phyloP scores from a whole-genome alignment of 1,140 invertebrate species.

The Neodiprion lecontei region DNA sequence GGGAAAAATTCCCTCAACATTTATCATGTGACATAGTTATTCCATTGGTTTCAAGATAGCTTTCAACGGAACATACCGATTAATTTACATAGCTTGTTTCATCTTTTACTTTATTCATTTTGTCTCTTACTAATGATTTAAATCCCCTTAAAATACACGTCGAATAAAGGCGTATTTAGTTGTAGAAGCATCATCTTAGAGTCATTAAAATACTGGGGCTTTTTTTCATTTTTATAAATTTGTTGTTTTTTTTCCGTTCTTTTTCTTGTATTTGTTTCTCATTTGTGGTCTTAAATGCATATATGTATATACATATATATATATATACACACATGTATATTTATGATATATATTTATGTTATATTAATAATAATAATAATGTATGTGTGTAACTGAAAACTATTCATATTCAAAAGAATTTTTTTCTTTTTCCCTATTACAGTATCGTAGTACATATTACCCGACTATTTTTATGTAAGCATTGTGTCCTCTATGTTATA shows the following conservation, averaged over 20 bases:
- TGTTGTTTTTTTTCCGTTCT: conserved; percentile 25
- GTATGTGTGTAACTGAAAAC: no score
- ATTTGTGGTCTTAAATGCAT: conserved; percentile 12
- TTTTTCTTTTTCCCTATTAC: no score
- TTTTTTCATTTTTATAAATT: conserved; percentile 20
- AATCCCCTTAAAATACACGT: conserved; percentile 14
- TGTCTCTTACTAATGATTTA: background rate
- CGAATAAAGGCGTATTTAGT: conserved; percentile 13
- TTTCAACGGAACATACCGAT: background rate
- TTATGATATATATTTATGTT: no score
- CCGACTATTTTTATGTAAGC: no score
- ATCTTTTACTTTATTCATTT: no score
- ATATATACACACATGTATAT: no score
- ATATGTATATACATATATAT: background rate
- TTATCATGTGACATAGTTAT: background rate
- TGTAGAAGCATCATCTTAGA: conserved; percentile 9
- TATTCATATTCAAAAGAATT: no score
- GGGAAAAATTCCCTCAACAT: background rate
- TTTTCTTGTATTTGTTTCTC: conserved; percentile 10
- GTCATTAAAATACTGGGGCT: conserved; percentile 15
- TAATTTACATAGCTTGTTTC: no score
- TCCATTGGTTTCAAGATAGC: background rate
- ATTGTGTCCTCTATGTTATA: no score
- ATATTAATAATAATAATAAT: no score
- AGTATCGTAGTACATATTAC: no score